Base-by-base conservation (phyloP, 2,888 invertebrate species). In the Clivina fossor region DNA sequence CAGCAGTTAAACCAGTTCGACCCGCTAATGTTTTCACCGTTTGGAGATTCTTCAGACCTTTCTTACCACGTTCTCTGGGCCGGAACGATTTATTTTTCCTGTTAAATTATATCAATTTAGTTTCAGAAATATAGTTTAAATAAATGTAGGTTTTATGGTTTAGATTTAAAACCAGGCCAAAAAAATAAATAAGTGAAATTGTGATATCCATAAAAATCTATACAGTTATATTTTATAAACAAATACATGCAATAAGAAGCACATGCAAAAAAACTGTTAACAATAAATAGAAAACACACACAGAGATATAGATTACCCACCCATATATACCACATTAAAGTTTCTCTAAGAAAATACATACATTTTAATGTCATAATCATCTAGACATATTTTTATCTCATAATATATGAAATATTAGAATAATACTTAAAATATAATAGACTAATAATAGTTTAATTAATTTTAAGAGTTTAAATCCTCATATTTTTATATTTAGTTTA, bases 61-160 rank as follows among this genome's bases (percentile, higher is more conserved):
- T 89, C 75, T 90, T 89, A 66, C 90, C 85, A 54, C 90, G 80
- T 72, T 90, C 86, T 51, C 90, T 80, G n/a, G 92, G 90, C 66
- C 91, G 83, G 77, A 91, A 92, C 58, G 92, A 92, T 76, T 93
- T 92, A 79, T 90, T 92, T 79, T 92, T 93, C 86, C 93, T 93
- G 79, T 64, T 73, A 28, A 59, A 62, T 50, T 57, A 58, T 15
- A 18, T 1, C 33, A 33, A 15, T 11, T 48, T 11, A 43, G 9
- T 2, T 13, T 22, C 8, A 43, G 32, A 30, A 19, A 20, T 5
- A 20, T 5, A 38, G 9, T 16, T 38, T 18, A 20, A 16, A 7
- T 19, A 19, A n/a, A 38, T 11, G 22, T 20, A 8, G 16, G 18
- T 5, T 11, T 41, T 41, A 41, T 24, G 38, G n/a, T n/a, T n/a